A percentile compares a stretch with the other conserved stretches of the same genome.
phyloP scores from a whole-genome alignment of 2,113 vertebrate genomes.

The Chiloscyllium plagiosum region DNA sequence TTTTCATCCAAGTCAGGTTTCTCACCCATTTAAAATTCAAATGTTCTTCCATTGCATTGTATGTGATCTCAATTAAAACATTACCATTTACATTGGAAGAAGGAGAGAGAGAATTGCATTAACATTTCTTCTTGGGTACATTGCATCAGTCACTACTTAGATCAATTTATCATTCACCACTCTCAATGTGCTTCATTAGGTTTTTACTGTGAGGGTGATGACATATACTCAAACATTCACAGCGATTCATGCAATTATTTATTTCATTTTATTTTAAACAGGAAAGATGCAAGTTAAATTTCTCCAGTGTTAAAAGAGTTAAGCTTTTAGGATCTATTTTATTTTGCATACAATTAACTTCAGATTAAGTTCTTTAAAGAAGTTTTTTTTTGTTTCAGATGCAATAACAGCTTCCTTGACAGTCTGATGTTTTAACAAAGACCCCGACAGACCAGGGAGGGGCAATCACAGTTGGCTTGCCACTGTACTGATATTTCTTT shows the following conservation, averaged over 20 bases:
- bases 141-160: constrained; percentile 51
- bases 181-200: constrained; percentile 39
- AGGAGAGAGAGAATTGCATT: not conserved
- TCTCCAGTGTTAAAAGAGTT: constrained; percentile 36
- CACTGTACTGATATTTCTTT: too few relatives aligned
- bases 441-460: too few relatives aligned
- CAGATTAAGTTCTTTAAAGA: constrained; percentile 44
- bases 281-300: constrained; percentile 34
- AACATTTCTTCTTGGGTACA: constrained; percentile 1
- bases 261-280: constrained; percentile 43
- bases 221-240: constrained; percentile 41
- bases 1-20: constrained; percentile 27
- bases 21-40: constrained; percentile 33
- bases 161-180: constrained; percentile 48
- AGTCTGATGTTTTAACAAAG: not conserved
- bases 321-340: constrained; percentile 18
- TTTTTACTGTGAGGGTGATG: constrained; percentile 37
- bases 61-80: constrained; percentile 33
- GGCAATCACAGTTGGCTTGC: too few relatives aligned
- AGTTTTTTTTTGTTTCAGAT: not conserved
- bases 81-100: not conserved
- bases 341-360: constrained; percentile 39
- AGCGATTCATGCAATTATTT: constrained; percentile 45
- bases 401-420: not conserved
- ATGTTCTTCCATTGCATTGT: not conserved